Percentiles rank a stretch among this genome's conserved stretches.
phyloP scores from a whole-genome alignment of 92 coral and sea anemone species.

The Porites cylindrica region DNA sequence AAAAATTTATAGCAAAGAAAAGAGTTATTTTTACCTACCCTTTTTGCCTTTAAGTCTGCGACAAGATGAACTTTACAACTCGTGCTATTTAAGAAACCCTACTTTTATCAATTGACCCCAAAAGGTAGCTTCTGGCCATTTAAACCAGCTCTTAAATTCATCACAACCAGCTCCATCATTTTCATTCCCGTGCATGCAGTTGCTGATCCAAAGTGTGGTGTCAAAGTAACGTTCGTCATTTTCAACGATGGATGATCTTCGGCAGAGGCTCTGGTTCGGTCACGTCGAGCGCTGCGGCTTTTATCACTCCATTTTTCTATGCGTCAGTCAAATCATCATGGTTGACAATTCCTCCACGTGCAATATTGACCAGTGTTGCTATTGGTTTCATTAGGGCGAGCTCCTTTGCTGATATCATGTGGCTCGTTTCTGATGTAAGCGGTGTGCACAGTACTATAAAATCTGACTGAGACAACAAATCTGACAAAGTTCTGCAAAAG shows the following conservation, averaged over 20 bases:
- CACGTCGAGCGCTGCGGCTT: conserved; percentile 80
- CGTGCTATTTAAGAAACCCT: too few relatives aligned
- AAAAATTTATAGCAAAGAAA: too few relatives aligned
- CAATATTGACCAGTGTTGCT: conserved; percentile 77
- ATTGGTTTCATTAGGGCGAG: conserved; percentile 76
- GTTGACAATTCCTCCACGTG: conserved; percentile 44
- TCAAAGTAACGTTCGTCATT: conserved; percentile 66
- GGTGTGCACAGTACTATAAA: conserved; percentile 78
- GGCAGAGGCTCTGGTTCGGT: conserved; percentile 84
- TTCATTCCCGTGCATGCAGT: conserved; percentile 58
- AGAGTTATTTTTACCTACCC: too few relatives aligned
- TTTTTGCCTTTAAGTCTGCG: too few relatives aligned
- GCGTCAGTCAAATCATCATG: conserved; percentile 80
- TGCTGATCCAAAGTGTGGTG: conserved; percentile 81
- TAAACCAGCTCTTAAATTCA: conserved; percentile 74
- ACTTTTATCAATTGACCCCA: background rate
- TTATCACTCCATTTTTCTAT: conserved; percentile 60
- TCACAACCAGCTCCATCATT: conserved; percentile 64
- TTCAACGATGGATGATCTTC: conserved; percentile 77
- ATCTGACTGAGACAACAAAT: conserved; percentile 76
- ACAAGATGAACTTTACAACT: too few relatives aligned
- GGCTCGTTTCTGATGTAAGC: conserved; percentile 67
- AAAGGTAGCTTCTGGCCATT: conserved; percentile 57
- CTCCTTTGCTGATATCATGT: conserved; percentile 74
- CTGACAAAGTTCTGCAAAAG: conserved; percentile 58